These are phyloP conservation scores for Acyrthosiphon pisum DNA, from an alignment of 1,140 invertebrate species.

Conservation along the genomic window DNA sequence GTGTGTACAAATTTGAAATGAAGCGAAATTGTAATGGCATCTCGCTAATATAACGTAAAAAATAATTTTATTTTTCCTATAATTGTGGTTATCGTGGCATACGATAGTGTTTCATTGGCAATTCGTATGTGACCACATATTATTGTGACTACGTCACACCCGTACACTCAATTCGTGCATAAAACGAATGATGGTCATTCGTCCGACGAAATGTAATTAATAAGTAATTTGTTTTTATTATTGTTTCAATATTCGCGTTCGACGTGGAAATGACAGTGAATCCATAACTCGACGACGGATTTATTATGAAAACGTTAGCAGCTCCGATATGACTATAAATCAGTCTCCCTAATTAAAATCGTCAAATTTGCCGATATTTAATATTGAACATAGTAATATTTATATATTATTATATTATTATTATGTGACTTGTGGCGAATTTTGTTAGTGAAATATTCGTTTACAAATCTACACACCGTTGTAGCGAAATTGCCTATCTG, in stretches of 20 bases:
- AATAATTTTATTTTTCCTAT: not conserved
- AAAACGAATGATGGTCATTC: not conserved
- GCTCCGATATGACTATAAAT: not conserved
- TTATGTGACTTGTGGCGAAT: not conserved
- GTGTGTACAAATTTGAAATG: not conserved
- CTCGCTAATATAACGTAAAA: not conserved
- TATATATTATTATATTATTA: not conserved
- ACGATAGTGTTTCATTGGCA: not conserved
- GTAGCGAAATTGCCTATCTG: not conserved
- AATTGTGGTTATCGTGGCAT: not conserved
- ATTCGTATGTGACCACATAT: not conserved
- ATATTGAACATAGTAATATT: not conserved
- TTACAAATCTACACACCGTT: not conserved
- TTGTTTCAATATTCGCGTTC: not conserved
- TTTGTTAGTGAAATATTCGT: not conserved
- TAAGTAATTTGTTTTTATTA: not conserved
- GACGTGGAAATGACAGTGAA: not conserved
- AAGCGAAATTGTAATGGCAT: not conserved
- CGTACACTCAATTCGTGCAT: not conserved
- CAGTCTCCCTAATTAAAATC: not conserved
- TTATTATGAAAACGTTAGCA: not conserved
- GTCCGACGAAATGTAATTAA: not conserved
- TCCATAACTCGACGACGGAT: not conserved
- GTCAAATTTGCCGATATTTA: not conserved
- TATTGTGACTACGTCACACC: not conserved